These are phyloP conservation scores for Cheirogaleus major DNA, from an alignment of 2,797 vertebrate species.

Conservation along the genomic window DNA sequence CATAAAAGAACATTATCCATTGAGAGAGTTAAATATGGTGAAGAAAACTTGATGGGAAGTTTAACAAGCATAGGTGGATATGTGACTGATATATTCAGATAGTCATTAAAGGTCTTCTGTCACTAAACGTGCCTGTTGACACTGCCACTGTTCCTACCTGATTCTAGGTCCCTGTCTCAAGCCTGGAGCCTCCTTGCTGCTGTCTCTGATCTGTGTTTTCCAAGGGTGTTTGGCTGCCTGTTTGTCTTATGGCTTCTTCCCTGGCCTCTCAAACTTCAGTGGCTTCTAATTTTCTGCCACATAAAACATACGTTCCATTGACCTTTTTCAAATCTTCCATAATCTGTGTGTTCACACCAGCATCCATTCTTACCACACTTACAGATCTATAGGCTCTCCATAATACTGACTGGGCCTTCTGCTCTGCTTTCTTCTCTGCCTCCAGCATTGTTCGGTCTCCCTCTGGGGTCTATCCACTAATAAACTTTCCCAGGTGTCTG, in stretches of 20 bases:
- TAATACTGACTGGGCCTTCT: not conserved
- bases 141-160: not conserved
- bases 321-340: not conserved
- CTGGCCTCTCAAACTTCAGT: not conserved
- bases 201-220: not conserved
- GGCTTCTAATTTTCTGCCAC: constrained; percentile 4
- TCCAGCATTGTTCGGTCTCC: not conserved
- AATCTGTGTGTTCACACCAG: not conserved
- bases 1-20: not conserved
- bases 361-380: not conserved
- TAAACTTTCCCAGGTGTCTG: not conserved
- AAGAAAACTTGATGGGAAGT: not conserved
- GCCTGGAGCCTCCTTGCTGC: not conserved
- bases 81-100: not conserved
- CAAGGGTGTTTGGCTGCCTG: not conserved
- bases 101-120: not conserved
- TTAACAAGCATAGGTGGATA: not conserved
- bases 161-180: not conserved
- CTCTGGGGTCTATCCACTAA: not conserved
- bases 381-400: not conserved
- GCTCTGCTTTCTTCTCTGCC: not conserved
- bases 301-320: not conserved
- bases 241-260: not conserved
- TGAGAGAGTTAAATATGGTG: not conserved
- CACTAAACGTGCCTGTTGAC: not conserved